Percentiles rank a stretch among this genome's conserved stretches.
phyloP scores from a whole-genome alignment of 2,797 vertebrate species.

The Danio tinwini region DNA sequence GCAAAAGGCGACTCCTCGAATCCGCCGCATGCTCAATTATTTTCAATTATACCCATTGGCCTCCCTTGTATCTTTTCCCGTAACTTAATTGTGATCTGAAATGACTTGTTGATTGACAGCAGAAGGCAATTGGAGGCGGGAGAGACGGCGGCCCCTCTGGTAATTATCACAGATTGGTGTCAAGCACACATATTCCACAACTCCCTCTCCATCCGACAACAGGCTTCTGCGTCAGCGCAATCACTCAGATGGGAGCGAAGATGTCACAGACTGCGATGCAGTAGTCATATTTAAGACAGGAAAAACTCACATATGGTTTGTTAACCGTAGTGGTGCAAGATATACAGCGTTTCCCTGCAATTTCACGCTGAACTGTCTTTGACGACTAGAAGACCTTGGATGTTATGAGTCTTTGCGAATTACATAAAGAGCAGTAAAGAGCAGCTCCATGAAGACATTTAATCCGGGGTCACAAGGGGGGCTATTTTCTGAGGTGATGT shows the following conservation, averaged over 20 bases:
- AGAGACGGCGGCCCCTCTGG: slow-evolving; percentile 69
- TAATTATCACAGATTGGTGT: slow-evolving; percentile 80
- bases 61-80: slow-evolving; percentile 73
- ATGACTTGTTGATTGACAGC: slow-evolving; percentile 84
- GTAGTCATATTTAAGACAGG: not conserved
- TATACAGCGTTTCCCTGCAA: not conserved
- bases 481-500: not conserved
- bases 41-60: slow-evolving; percentile 81
- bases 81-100: slow-evolving; percentile 77
- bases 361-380: slow-evolving; percentile 10
- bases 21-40: slow-evolving; percentile 80
- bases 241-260: slow-evolving; percentile 38
- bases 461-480: not conserved
- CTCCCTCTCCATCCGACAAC: slow-evolving; percentile 62
- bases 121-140: slow-evolving; percentile 75
- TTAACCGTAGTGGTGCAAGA: slow-evolving; percentile 1
- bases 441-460: not conserved
- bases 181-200: slow-evolving; percentile 69
- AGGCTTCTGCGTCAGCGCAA: slow-evolving; percentile 26
- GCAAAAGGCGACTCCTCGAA: slow-evolving; percentile 76
- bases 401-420: slow-evolving; percentile 22
- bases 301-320: not conserved
- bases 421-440: slow-evolving; percentile 10
- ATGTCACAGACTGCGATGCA: not conserved
- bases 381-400: slow-evolving; percentile 18